A percentile compares a stretch with the other conserved stretches of the same genome.
These are phyloP conservation scores for Meta bourneti DNA, from an alignment of 2,888 invertebrate genomes.

Conservation along the genomic window DNA sequence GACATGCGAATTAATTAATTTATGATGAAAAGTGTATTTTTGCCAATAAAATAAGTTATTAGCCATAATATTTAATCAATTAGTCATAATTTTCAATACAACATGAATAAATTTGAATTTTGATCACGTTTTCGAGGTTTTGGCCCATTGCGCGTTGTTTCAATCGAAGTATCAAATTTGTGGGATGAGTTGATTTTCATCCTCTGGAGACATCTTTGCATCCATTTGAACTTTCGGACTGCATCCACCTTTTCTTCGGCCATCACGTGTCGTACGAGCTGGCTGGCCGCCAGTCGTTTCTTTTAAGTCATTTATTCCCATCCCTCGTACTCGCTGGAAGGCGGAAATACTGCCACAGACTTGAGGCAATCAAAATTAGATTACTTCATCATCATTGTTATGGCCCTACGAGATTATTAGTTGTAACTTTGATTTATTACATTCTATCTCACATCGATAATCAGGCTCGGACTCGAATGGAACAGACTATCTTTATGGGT, in stretches of 20 bases:
- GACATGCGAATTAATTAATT: too few relatives aligned
- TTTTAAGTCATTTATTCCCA: conserved; percentile 47
- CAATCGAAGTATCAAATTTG: neutral
- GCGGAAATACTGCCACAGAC: conserved; percentile 36
- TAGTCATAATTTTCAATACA: too few relatives aligned
- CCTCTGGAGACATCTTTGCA: neutral
- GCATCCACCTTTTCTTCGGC: neutral
- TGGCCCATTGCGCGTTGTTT: too few relatives aligned
- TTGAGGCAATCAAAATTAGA: conserved; percentile 61
- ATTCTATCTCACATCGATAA: neutral
- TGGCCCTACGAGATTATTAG: conserved; percentile 30
- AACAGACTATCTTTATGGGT: too few relatives aligned
- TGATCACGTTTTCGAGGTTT: too few relatives aligned
- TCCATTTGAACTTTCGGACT: neutral
- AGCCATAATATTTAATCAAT: too few relatives aligned
- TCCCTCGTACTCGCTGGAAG: conserved; percentile 12
- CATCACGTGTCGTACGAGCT: conserved; percentile 1
- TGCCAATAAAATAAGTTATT: too few relatives aligned
- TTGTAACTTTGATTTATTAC: conserved; percentile 51
- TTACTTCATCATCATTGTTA: conserved; percentile 53
- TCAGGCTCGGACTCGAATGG: too few relatives aligned
- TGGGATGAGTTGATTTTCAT: neutral
- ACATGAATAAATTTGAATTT: too few relatives aligned
- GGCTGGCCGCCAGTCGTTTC: conserved; percentile 49
- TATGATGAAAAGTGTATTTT: too few relatives aligned